Evolutionary conservation across 2,113 vertebrate genomes (phyloP), one percentile per base, ranked within the genome.

Genomic region (Bubo blakistoni): DNA sequence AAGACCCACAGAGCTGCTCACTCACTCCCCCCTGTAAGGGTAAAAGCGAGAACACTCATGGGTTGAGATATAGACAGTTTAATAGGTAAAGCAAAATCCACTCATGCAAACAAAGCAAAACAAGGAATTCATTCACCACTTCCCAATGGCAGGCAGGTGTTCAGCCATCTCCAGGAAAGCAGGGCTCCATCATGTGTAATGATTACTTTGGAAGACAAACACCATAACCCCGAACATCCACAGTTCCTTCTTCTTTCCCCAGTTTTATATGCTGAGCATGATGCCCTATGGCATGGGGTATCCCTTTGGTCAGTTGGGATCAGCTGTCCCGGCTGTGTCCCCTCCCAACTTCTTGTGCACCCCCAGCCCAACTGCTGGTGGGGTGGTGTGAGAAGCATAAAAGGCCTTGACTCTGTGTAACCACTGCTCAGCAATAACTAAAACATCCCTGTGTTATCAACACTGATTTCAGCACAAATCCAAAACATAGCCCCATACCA

Each of bases 191-290:
- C 54, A 61, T 1, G 5, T 4, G 2, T 13, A 16, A 10, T 3
- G 2, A 22, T 40, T 13, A n/a, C 81, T 42, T 51, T 30, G 76
- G 54, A 82, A 78, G n/a, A 34, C 34, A 70, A 59, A 40, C 2
- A 0, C n/a, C 27, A 10, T 49, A 3, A 26, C 6, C 38, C 17
- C 1, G 2, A 58, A 40, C 2, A 6, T 54, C 24, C 16, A 5
- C 27, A 2, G 16, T 46, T 42, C 29, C 22, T 51, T 26, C 47
- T 29, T n/a, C 42, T 38, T 49, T 38, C 22, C 16, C 29, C 18
- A 13, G 12, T 26, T 63, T 40, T 40, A 40, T 27, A 25, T 40
- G 25, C 16, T 63, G 25, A 40, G 16, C 36, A 40, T 63, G 61
- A 40, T 8, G 36, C 40, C 61, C 17, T 27, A 38, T 26, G 36